Evolutionary conservation across 1,140 invertebrate species (phyloP).

Genomic region (Scylla paramamosain): DNA sequence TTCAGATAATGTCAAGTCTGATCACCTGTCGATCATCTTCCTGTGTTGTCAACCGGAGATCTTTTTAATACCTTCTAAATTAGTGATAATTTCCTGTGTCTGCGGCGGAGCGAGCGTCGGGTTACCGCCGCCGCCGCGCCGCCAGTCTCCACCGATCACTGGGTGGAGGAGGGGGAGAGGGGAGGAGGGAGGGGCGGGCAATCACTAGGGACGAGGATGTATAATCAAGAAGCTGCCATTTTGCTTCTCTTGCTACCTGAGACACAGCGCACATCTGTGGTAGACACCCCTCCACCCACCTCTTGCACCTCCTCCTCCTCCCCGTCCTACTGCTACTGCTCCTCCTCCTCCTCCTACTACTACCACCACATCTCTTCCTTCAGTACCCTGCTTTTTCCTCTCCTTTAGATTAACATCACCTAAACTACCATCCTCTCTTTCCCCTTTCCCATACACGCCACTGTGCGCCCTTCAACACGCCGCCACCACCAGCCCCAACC

Average conservation of each 20-base stretch:
- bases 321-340: background rate
- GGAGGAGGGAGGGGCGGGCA: background rate
- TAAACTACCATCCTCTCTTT: background rate
- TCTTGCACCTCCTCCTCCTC: background rate
- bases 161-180: background rate
- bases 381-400: background rate
- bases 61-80: conserved; percentile 53
- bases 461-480: background rate
- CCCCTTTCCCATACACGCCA: background rate
- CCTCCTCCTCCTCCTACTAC: background rate
- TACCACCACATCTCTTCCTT: background rate
- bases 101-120: background rate
- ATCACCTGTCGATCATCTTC: conserved; percentile 56
- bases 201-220: conserved; percentile 44
- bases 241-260: conserved; percentile 33
- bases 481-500: background rate
- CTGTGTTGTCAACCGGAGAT: conserved; percentile 51
- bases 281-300: background rate
- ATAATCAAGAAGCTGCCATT: conserved; percentile 60
- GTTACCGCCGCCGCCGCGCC: background rate
- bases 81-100: conserved; percentile 45
- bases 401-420: conserved; percentile 3
- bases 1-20: conserved; percentile 53
- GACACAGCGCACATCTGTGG: conserved; percentile 42
- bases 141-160: background rate